A percentile compares a stretch with the other conserved stretches of the same genome.
Evolutionary conservation across 2,888 invertebrate species (phyloP).

Genomic region (Melolontha melolontha): DNA sequence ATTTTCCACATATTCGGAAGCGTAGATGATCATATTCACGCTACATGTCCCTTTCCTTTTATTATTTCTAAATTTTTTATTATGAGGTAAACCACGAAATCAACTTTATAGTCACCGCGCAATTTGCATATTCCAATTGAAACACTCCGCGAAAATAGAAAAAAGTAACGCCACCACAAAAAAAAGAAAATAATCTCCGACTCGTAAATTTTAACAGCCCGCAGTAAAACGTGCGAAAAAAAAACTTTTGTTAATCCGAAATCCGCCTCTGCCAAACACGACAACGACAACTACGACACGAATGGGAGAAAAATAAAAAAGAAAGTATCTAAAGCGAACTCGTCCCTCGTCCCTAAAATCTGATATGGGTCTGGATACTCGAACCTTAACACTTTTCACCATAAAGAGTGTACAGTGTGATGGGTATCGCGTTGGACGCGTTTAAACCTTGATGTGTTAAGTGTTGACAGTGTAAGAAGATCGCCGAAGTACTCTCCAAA

Average conservation of each 20-base stretch:
- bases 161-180: too few species aligned
- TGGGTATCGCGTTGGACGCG: not conserved
- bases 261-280: not conserved
- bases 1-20: too few species aligned
- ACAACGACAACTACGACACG: too few species aligned
- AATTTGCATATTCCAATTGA: slow-evolving; percentile 13
- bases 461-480: slow-evolving; percentile 18
- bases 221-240: slow-evolving; percentile 8
- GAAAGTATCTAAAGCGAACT: not conserved
- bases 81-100: too few species aligned
- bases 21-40: too few species aligned
- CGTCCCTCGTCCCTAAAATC: not conserved
- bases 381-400: too few species aligned
- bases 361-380: slow-evolving; percentile 1
- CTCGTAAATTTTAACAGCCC: slow-evolving; percentile 23
- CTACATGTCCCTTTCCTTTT: too few species aligned
- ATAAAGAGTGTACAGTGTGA: too few species aligned
- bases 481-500: slow-evolving; percentile 7
- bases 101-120: not conserved
- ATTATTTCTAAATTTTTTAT: too few species aligned
- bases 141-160: not conserved
- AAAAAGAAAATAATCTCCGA: slow-evolving; percentile 9
- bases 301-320: not conserved
- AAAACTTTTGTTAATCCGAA: slow-evolving; percentile 15
- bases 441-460: slow-evolving; percentile 15